Evolutionary conservation across 2,797 vertebrate species (phyloP), one percentile per base, ranked within the genome.

Genomic region (Lithobates sylvaticus): DNA sequence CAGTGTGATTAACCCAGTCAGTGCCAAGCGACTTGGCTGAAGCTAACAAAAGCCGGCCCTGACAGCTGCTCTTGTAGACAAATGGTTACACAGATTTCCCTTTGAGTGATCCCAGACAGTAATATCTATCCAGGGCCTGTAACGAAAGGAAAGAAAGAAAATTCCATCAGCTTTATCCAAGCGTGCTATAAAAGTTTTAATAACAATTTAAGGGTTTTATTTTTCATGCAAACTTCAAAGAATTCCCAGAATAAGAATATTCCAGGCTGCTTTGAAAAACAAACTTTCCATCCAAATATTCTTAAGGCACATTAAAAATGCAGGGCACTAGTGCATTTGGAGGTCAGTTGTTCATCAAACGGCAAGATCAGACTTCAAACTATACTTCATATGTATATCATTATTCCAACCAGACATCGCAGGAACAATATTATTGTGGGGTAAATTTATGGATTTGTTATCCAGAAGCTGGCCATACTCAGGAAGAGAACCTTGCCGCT

Each of bases 1-100:
- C 81, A 79, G 69, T 86, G 80, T 72, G 16, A 83, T 83, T 87
- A 87, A 86, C 85, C 75, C 73, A 42, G 21, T 78, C 36, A 78
- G 42, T 74, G 80, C 80, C 85, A 76, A 72, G 44, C 15, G 58
- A 29, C 69, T 79, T 36, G 76, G 39, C 44, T 5, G 34, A 67
- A 73, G 23, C n/a, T 5, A 73, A 36, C 29, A 47, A 34, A 50
- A 13, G n/a, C 27, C 3, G 29, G 77, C 74, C 68, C 29, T 64
- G 73, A 44, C 80, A 78, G 67, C 74, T 72, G 58, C 26, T 77
- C 72, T 71, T 61, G 50, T 15, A 78, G 85, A 72, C 67, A 83
- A 87, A 64, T 67, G 79, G 85, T 87, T 74, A 83, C 34, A 71
- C 78, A 82, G 23, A 72, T 78, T 87, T 83, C 34, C 65, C 74